Evolutionary conservation across 2,888 invertebrate genomes (phyloP).

Genomic region (Andricus quercusramuli): DNA sequence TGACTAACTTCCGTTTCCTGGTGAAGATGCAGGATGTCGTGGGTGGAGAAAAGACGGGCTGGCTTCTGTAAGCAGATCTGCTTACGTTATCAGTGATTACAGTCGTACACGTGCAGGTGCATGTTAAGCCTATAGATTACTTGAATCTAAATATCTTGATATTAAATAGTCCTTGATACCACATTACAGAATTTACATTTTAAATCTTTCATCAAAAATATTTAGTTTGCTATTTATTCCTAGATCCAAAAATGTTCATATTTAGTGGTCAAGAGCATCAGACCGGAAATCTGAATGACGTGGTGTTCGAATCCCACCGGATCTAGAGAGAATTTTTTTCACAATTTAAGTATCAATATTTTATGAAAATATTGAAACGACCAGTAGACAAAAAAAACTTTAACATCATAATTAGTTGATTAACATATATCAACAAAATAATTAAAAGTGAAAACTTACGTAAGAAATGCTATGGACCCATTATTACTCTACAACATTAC

Average conservation of each 20-base stretch:
- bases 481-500: too few species aligned
- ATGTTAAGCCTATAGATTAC: conserved; percentile 15
- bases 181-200: background rate
- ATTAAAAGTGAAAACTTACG: too few species aligned
- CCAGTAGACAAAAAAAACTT: too few species aligned
- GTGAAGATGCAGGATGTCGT: conserved; percentile 17
- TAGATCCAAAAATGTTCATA: background rate
- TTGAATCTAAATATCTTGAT: conserved; percentile 16
- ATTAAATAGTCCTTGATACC: background rate
- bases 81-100: conserved; percentile 25
- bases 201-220: background rate
- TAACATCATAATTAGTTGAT: too few species aligned
- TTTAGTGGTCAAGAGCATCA: too few species aligned
- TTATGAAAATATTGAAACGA: too few species aligned
- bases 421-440: too few species aligned
- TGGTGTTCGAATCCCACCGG: too few species aligned
- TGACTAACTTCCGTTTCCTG: conserved; percentile 16
- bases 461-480: too few species aligned
- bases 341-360: too few species aligned
- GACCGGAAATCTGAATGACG: too few species aligned
- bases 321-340: too few species aligned
- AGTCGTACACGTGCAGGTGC: conserved; percentile 29
- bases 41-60: conserved; percentile 16
- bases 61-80: conserved; percentile 24
- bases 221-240: background rate